Percentiles rank a stretch among this genome's conserved stretches.
phyloP scores from a whole-genome alignment of 1,140 invertebrate genomes.

The Centruroides sculpturatus region DNA sequence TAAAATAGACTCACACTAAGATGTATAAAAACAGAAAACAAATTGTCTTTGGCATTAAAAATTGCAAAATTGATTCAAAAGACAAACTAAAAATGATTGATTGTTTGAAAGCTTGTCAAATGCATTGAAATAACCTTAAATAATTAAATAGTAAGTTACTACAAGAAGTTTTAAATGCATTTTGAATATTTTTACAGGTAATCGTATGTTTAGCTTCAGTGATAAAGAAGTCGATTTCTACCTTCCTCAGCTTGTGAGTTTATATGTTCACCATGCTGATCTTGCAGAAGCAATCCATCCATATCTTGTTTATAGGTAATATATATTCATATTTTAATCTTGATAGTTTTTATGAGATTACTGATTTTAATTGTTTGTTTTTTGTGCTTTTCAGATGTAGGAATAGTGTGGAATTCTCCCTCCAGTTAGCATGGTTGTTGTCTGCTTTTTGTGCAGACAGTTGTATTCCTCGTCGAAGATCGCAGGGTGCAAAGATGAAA shows the following conservation, averaged over 20 bases:
- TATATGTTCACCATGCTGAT: conserved; percentile 96
- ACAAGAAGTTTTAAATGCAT: too few species aligned
- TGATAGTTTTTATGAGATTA: background rate
- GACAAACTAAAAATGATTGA: too few species aligned
- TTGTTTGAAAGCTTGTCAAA: too few species aligned
- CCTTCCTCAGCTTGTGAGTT: conserved; percentile 89
- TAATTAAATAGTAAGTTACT: too few species aligned
- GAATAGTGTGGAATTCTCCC: conserved; percentile 82
- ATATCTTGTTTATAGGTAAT: conserved; percentile 78
- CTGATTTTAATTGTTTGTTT: conserved; percentile 4
- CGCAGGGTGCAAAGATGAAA: conserved; percentile 68
- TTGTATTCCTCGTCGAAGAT: conserved; percentile 55
- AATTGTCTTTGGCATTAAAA: too few species aligned
- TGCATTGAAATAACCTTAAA: too few species aligned
- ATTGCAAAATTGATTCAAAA: too few species aligned
- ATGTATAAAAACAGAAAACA: too few species aligned
- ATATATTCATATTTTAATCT: background rate
- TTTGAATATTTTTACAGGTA: conserved; percentile 40
- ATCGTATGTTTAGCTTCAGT: conserved; percentile 90
- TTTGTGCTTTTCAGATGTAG: conserved; percentile 53
- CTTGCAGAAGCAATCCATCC: conserved; percentile 88
- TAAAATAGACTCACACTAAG: too few species aligned
- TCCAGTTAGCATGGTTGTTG: conserved; percentile 88
- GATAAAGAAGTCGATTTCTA: conserved; percentile 91
- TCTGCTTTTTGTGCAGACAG: conserved; percentile 81